Conservation (phyloP, 2,113 vertebrate genomes). For the Alosa alosa region DNA sequence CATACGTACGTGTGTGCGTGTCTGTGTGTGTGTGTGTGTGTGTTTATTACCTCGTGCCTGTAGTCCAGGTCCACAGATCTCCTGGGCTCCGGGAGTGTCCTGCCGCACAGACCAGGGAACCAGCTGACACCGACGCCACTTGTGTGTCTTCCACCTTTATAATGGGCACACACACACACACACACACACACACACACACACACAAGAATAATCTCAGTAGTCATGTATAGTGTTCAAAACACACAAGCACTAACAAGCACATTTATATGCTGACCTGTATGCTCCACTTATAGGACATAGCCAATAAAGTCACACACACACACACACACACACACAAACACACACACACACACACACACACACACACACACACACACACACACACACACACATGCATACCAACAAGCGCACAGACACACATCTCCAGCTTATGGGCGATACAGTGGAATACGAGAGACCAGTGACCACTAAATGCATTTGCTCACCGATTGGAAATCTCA, state of each 20-base stretch:
- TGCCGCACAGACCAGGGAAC: conserved; percentile 90
- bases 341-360: too few species aligned
- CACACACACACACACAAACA: background rate
- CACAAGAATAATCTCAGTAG: too few species aligned
- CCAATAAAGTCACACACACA: too few species aligned
- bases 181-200: background rate
- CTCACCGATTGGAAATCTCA: too few species aligned
- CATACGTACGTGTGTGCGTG: too few species aligned
- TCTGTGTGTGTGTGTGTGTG: background rate
- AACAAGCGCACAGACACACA: background rate
- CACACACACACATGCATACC: too few species aligned
- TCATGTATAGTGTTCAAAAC: too few species aligned
- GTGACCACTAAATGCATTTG: background rate
- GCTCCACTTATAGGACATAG: too few species aligned
- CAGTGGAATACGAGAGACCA: background rate
- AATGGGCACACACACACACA: background rate
- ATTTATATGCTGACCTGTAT: too few species aligned
- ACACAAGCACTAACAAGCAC: too few species aligned
- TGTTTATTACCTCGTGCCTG: conserved; percentile 84
- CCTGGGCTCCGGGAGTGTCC: conserved; percentile 86
- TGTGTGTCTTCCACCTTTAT: conserved; percentile 94
- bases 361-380: too few species aligned
- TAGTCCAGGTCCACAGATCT: conserved; percentile 88
- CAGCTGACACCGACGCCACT: conserved; percentile 92
- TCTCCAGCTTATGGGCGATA: background rate